Conservation (phyloP, 1,140 invertebrate species). For the Neotoxoptera formosana region DNA sequence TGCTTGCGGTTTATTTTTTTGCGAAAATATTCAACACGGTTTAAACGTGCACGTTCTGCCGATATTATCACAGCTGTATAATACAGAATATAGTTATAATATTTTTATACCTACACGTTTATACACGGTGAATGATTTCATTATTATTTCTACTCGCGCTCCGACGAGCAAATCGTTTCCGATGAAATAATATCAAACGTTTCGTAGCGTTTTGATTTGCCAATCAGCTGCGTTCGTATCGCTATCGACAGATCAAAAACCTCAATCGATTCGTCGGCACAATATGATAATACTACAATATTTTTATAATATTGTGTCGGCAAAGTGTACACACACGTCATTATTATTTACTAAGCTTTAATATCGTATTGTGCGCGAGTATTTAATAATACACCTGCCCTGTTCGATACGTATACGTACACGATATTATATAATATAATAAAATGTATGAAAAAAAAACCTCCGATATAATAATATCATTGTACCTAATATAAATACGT, state of each 20-base stretch:
- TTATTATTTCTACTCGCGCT: background rate
- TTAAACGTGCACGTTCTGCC: background rate
- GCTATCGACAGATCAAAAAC: background rate
- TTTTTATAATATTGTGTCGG: too few species aligned
- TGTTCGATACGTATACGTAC: background rate
- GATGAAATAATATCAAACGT: background rate
- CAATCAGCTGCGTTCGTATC: background rate
- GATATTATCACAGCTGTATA: background rate
- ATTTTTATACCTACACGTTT: background rate
- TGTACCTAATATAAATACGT: background rate
- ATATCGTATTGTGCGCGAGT: background rate
- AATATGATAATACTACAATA: background rate
- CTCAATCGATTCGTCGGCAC: background rate
- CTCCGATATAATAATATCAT: background rate
- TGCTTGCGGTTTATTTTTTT: too few species aligned
- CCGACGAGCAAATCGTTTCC: background rate
- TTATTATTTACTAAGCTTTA: background rate
- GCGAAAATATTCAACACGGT: background rate
- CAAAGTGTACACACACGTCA: background rate
- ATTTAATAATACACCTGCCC: background rate
- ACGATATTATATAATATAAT: too few species aligned
- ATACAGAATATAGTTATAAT: too few species aligned
- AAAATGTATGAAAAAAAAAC: background rate
- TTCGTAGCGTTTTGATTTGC: background rate
- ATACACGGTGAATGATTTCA: background rate